phyloP scores from a whole-genome alignment of 2,113 vertebrate genomes.

The Illadopsis cleaveri region DNA sequence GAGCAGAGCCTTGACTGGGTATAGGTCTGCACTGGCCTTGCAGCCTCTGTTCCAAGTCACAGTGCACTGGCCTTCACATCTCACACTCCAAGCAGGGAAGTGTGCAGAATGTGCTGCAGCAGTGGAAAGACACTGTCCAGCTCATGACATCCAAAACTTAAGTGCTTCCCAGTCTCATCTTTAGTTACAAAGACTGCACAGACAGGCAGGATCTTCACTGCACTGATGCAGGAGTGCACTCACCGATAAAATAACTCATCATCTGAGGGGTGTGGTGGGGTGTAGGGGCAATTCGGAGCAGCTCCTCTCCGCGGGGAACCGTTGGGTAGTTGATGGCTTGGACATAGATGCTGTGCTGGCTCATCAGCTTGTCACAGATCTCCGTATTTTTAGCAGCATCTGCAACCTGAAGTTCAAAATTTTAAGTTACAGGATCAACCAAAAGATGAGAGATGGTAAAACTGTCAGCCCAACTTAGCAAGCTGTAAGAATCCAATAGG shows the following conservation, averaged over 20 bases:
- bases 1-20: not conserved
- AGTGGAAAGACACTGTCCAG: not conserved
- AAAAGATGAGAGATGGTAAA: not conserved
- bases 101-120: not conserved
- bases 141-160: not conserved
- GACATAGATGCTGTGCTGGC: conserved; percentile 91
- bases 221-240: conserved; percentile 36
- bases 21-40: not conserved
- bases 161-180: not conserved
- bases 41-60: not conserved
- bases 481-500: not conserved
- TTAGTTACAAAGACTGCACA: not conserved
- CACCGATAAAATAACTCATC: conserved; percentile 95
- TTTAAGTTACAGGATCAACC: not conserved
- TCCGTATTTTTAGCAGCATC: conserved; percentile 93
- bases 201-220: not conserved
- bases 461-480: not conserved
- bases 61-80: not conserved
- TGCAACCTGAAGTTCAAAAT: conserved; percentile 78
- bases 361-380: conserved; percentile 93
- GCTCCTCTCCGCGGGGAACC: conserved; percentile 90
- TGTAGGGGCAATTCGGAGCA: conserved; percentile 92
- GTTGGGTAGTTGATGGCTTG: conserved; percentile 98
- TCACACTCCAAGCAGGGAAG: not conserved
- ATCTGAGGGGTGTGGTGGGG: conserved; percentile 96